Evolutionary conservation across 2,888 invertebrate species (phyloP), one percentile per base, ranked within the genome.

Genomic region (Orthosia gothica): DNA sequence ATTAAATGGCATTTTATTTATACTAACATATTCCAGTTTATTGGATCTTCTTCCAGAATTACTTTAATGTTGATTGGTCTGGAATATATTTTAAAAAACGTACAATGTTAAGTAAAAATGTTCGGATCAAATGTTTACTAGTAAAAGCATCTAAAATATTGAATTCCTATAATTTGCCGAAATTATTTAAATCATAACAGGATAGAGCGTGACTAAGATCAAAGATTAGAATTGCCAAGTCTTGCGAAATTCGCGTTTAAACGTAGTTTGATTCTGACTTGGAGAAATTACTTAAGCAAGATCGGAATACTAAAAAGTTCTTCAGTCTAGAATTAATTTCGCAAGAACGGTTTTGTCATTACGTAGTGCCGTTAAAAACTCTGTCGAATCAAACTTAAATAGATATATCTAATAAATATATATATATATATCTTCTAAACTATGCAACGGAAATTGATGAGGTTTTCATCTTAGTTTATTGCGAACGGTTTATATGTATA

Each of bases 291-390:
- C 50, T 23, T 0, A 50, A 40, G 11, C 64, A 49, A 61, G 59
- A 59, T 63, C 49, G 5, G 80, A 83, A 83, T 80, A 76, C 55
- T 82, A 64, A 76, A 69, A 66, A 7, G 23, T 47, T 64, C 26
- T 16, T 50, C 15, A 45, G 20, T 58, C 40, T 32, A 40, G 11
- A 65, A 45, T 68, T 54, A 5, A 54, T 59, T 64, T 26, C 5
- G 47, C 3, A 32, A 26, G 13, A 76, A 71, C 13, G 13, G 32
- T 54, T 66, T 65, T 13, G 23, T 47, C 26, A 13, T 57, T 67
- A 45, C 45, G 20, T 45, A 7, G 26, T 40, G 20, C 45, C 12
- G 15, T 16, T 52, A 57, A 5, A 18, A 0, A 1, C 20, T 23
- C 18, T 47, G 40, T 40, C 7, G 40, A 49, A 49, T 18, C n/a